Base-by-base conservation (phyloP, 2,113 vertebrate genomes). In the Ameiurus melas region DNA sequence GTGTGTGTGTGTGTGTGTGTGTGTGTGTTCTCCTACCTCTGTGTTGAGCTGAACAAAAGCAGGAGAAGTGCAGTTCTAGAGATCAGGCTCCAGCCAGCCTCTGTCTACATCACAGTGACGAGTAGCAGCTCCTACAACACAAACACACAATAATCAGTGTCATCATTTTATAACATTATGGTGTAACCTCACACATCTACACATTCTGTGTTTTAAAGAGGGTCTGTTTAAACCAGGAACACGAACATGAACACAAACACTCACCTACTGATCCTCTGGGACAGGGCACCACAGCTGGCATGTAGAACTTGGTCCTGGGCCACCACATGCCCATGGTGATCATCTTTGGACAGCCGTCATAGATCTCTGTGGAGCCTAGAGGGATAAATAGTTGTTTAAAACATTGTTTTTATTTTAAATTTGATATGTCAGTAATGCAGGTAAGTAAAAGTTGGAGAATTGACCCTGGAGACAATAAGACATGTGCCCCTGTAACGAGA, bases 31-130 rank as follows among this genome's bases (percentile, higher is more conserved):
- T 66, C 92, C 95, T 95, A 99, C 98, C 93, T 97, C 95, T 86
- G 95, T 14, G 12, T 94, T 97, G 77, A 99, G 96, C 86, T 99
- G 97, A 91, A 97, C 97, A 92, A 98, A 99, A 10, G 96, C 95
- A 75, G 98, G 98, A 0, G 98, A 99, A 83, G 98, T 99, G 92
- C 98, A 99, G 95, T 99, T 99, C 93, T 99, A 99, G 86, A 99
- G 97, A 91, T 99, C 98, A 0, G 98, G 98, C 88, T 98, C 97
- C 94, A 99, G 85, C 98, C 98, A 99, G 16, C 98, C 98, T 89
- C 94, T 95, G 85, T 98, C 97, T 83, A 95, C 95, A 75, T 99
- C 97, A 91, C 98, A 99, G 90, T 97, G 97, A 91, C 98, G 96
- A 93, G 98, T 87, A 0, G 98, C 98, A 83, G 96, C 95, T 90